Percentiles rank a stretch among this genome's conserved stretches.
phyloP scores from a whole-genome alignment of 2,797 vertebrate species.

The Chaetophractus vellerosus region DNA sequence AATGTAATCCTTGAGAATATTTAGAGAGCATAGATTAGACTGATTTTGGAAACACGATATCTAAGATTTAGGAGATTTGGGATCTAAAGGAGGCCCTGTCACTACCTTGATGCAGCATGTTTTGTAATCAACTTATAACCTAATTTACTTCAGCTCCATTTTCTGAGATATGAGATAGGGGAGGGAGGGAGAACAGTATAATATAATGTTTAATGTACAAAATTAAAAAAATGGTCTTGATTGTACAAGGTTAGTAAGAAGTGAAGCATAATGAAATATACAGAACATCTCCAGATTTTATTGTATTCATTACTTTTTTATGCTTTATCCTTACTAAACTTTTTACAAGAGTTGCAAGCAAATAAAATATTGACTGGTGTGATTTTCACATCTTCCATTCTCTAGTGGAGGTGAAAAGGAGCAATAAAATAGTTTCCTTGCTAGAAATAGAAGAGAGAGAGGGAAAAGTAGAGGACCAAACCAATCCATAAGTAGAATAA shows the following conservation, averaged over 20 bases:
- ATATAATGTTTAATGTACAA: slow-evolving; percentile 9
- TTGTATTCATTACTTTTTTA: slow-evolving; percentile 10
- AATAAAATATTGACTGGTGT: slow-evolving; percentile 67
- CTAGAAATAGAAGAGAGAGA: background rate
- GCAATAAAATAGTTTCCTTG: slow-evolving; percentile 37
- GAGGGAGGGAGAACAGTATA: background rate
- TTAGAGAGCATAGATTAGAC: background rate
- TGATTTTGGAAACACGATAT: background rate
- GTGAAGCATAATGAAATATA: background rate
- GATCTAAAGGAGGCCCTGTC: background rate
- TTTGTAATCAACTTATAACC: slow-evolving; percentile 32
- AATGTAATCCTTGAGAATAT: background rate
- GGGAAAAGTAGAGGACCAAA: slow-evolving; percentile 8
- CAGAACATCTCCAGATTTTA: background rate
- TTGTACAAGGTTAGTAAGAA: slow-evolving; percentile 33
- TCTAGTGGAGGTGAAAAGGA: slow-evolving; percentile 49
- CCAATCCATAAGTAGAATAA: background rate
- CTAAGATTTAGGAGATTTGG: background rate
- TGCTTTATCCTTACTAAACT: slow-evolving; percentile 14
- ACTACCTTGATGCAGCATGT: background rate
- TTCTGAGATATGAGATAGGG: background rate
- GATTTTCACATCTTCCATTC: slow-evolving; percentile 7
- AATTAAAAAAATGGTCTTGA: background rate
- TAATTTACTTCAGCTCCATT: slow-evolving; percentile 32
- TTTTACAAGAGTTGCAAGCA: slow-evolving; percentile 64